Evolutionary conservation across 1,140 invertebrate species (phyloP), one percentile per base, ranked within the genome.

Genomic region (Bombus affinis): DNA sequence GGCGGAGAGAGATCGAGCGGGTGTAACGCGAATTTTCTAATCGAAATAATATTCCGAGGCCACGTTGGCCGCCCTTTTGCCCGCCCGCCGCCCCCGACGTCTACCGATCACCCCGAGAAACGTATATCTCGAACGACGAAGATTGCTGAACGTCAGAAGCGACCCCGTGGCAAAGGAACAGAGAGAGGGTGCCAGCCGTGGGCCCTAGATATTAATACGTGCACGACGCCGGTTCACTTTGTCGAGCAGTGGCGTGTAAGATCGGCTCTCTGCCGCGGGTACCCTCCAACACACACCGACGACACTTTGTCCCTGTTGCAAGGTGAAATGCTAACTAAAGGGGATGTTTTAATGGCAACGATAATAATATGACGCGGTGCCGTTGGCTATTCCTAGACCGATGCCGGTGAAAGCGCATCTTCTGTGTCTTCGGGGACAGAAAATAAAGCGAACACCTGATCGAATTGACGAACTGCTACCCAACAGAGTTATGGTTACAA

Each of bases 261-360:
- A 93, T 92, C 85, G 83, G 79, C 84, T 92, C 91, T 88, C 91
- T 85, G 76, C 77, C 87, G 88, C 86, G 88, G 89, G 74, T 90
- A 89, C 88, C 90, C 92, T 89, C 89, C 83, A 87, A 86, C 89
- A 87, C 89, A 84, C 90, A 84, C 90, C 90, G 85, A 89, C 77
- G 89, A 91, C 92, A 92, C 92, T 92, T 92, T 93, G 91, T 93
- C 92, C 92, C 89, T 79, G 92, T 86, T 89, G 91, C 93, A 94
- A 94, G 93, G 94, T 94, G 94, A 94, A 94, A 93, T 94, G 88
- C 91, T 92, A 92, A 93, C 93, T 94, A 94, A 94, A 94, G 93
- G 92, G 92, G 93, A 94, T 94, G 92, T 90, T 93, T 94, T 92
- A 92, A 93, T 92, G 92, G 91, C 92, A 91, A 66, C 91, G 91